Evolutionary conservation across 2,113 vertebrate species (phyloP).

Genomic region (Cisticola juncidis): DNA sequence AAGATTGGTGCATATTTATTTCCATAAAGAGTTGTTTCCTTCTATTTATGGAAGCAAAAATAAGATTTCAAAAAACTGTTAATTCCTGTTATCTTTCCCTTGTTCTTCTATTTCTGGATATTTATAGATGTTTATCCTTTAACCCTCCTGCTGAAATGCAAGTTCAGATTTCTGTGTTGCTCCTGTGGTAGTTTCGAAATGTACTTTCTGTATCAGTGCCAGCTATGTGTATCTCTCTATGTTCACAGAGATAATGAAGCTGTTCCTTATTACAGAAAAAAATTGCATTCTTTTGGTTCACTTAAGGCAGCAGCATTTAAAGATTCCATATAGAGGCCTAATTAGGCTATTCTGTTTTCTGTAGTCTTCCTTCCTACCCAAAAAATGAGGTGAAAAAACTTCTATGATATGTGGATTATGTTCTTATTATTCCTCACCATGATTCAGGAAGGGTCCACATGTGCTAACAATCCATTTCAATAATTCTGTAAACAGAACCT

Average conservation of each 20-base stretch:
- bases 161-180: not conserved
- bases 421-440: not conserved
- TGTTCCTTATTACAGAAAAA: not conserved
- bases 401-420: not conserved
- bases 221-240: not conserved
- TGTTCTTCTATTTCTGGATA: not conserved
- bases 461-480: not conserved
- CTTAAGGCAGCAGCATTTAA: not conserved
- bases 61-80: not conserved
- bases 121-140: conserved; percentile 12
- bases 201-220: not conserved
- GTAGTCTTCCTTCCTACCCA: not conserved
- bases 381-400: not conserved
- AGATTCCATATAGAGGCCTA: not conserved
- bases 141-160: not conserved
- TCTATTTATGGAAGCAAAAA: conserved; percentile 2
- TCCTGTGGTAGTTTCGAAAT: not conserved
- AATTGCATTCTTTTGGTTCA: not conserved
- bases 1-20: not conserved
- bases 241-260: not conserved
- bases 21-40: not conserved
- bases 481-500: not conserved
- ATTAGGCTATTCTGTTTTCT: not conserved
- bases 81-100: not conserved
- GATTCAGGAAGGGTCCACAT: not conserved